Base-by-base conservation (phyloP, 2,113 vertebrate species). In the Tyto alba region DNA sequence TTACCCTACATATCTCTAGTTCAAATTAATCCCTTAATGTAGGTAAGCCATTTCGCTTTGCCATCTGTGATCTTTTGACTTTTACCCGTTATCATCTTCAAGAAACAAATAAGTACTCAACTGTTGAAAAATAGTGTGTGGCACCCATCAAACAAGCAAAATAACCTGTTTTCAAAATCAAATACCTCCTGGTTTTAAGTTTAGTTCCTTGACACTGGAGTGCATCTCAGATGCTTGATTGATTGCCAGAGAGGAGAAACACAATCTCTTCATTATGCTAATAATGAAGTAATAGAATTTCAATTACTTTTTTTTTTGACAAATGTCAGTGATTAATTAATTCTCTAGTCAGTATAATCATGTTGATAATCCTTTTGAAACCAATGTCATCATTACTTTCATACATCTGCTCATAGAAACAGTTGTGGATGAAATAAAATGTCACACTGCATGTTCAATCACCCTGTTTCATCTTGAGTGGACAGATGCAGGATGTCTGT, bases 271-370 rank as follows among this genome's bases (percentile, higher is more conserved):
- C 91, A 89, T 96, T 94, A 97, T 94, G 91, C 45, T 94, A 96
- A 96, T 97, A 96, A 90, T 63, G 63, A 85, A 95, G 77, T 71
- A 94, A 88, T 57, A 97, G 95, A 92, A 95, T 90, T 95, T 92
- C 56, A 93, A 81, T 95, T 29, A 89, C 72, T 20, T n/a, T 68
- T 79, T 76, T 91, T 81, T 95, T 89, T 93, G 32, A 92, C 74
- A 96, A 93, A 94, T 92, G 59, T 92, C 90, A 94, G 81, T 91
- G 88, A 90, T 95, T 95, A 96, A 94, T 95, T 94, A 94, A 95
- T 95, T 93, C 68, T 89, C 41, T 63, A 91, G 74, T 93, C 91
- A 75, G 90, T 73, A 85, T 92, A 96, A 95, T 95, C 56, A 96
- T 0, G 1, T 41, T 81, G 84, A 95, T 93, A 97, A 94, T 95